These are phyloP conservation scores for Parotocinclus haroldoi DNA, from an alignment of 2,797 vertebrate species.

Conservation along the genomic window DNA sequence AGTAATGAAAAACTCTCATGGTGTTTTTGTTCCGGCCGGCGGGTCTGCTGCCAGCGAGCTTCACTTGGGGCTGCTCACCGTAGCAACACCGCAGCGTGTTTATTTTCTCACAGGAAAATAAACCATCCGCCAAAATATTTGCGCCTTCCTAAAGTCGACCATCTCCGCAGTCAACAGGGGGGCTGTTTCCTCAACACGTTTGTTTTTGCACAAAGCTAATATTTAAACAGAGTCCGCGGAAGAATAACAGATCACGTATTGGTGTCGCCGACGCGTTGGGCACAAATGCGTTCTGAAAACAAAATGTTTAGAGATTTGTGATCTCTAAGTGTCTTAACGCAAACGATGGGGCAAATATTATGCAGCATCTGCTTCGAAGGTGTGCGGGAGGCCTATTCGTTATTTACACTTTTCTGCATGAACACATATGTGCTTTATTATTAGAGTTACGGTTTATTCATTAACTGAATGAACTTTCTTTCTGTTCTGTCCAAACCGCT, in stretches of 20 bases:
- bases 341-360: background rate
- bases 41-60: slow-evolving; percentile 37
- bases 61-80: slow-evolving; percentile 44
- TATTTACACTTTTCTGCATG: slow-evolving; percentile 37
- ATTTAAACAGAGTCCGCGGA: slow-evolving; percentile 49
- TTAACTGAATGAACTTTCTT: slow-evolving; percentile 47
- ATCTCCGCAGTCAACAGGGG: slow-evolving; percentile 45
- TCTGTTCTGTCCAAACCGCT: slow-evolving; percentile 12
- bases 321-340: background rate
- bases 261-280: slow-evolving; percentile 21
- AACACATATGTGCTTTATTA: slow-evolving; percentile 44
- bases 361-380: slow-evolving; percentile 25
- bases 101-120: slow-evolving; percentile 59
- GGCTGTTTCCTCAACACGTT: slow-evolving; percentile 38
- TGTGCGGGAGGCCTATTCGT: slow-evolving; percentile 34
- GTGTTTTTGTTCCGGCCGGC: slow-evolving; percentile 38
- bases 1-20: slow-evolving; percentile 49
- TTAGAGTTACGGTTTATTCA: slow-evolving; percentile 45
- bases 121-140: slow-evolving; percentile 53
- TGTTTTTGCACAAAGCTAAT: slow-evolving; percentile 53
- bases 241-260: slow-evolving; percentile 40
- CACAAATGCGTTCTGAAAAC: slow-evolving; percentile 13
- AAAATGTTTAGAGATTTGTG: slow-evolving; percentile 39
- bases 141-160: slow-evolving; percentile 45
- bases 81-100: slow-evolving; percentile 52